Evolutionary conservation across 2,797 vertebrate species (phyloP).

Genomic region (Prunella strophiata): DNA sequence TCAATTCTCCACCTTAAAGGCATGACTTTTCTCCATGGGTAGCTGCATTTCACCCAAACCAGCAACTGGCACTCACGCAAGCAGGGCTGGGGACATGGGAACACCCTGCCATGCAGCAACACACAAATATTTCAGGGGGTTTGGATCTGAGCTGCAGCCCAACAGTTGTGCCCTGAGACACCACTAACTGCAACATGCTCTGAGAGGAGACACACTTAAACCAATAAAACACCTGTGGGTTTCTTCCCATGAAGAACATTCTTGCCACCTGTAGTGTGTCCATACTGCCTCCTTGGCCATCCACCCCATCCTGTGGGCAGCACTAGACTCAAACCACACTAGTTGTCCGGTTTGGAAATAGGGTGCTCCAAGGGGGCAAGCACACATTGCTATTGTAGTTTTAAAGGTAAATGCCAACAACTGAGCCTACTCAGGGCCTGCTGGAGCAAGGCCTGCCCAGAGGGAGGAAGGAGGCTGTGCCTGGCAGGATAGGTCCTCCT

Average conservation of each 20-base stretch:
- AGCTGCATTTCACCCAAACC: background rate
- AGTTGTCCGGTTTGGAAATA: background rate
- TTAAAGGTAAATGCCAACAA: background rate
- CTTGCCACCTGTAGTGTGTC: too few species aligned
- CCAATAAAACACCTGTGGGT: background rate
- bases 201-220: background rate
- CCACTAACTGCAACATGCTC: background rate
- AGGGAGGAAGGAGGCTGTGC: too few species aligned
- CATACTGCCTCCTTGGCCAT: rapidly evolving
- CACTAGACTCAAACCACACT: background rate
- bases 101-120: background rate
- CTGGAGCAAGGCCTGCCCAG: background rate
- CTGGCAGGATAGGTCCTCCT: background rate
- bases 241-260: background rate
- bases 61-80: rapidly evolving
- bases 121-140: rapidly evolving
- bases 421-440: rapidly evolving
- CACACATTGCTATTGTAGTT: rapidly evolving
- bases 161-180: background rate
- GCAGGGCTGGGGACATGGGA: background rate
- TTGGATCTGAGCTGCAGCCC: background rate
- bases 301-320: background rate
- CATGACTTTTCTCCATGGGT: background rate
- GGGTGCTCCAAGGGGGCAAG: rapidly evolving
- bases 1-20: background rate